A percentile compares a stretch with the other conserved stretches of the same genome.
Conservation (phyloP, 2,888 invertebrate genomes). For the Meta bourneti region DNA sequence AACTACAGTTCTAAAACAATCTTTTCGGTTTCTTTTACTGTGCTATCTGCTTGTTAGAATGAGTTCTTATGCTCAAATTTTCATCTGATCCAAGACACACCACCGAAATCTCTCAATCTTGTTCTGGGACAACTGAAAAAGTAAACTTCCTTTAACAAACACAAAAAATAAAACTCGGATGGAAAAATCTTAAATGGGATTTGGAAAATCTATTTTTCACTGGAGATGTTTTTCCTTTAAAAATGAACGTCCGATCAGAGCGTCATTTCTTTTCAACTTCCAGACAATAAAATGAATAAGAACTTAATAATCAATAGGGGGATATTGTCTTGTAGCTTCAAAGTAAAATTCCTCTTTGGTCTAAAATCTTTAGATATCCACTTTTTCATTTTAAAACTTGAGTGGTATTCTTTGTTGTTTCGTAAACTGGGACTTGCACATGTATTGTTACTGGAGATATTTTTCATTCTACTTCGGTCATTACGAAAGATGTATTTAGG, state of each 20-base stretch:
- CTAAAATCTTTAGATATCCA: not conserved
- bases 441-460: not conserved
- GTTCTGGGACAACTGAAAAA: not conserved
- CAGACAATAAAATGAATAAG: constrained; percentile 40
- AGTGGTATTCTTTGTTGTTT: not conserved
- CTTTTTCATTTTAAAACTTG: not conserved
- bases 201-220: constrained; percentile 4
- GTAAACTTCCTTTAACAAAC: not conserved
- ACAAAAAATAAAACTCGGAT: not conserved
- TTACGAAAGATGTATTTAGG: not conserved
- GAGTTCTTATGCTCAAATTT: not conserved
- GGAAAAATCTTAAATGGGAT: not conserved
- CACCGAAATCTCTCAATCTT: not conserved
- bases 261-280: not conserved
- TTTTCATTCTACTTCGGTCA: not conserved
- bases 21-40: not conserved
- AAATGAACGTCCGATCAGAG: constrained; percentile 3
- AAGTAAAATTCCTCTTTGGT: not conserved
- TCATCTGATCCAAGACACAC: not conserved
- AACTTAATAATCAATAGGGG: constrained; percentile 17
- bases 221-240: not conserved
- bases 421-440: constrained; percentile 10
- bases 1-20: no score
- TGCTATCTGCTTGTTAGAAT: not conserved
- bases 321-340: constrained; percentile 11